A percentile compares a stretch with the other conserved stretches of the same genome.
Evolutionary conservation across 2,888 invertebrate genomes (phyloP).

Genomic region (Trichopoda pennipes): DNA sequence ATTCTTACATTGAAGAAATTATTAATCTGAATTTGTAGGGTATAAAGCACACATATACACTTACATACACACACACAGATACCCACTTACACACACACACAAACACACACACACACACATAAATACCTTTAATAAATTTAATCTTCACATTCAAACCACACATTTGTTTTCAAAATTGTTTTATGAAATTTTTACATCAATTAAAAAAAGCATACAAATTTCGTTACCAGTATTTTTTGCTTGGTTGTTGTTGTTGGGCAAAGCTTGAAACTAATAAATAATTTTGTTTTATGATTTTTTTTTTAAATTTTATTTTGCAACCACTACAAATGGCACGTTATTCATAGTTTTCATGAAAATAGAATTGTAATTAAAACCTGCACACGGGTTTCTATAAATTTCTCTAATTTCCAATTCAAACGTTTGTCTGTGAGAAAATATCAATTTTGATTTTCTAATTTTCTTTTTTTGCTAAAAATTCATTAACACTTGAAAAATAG

Average conservation of each 20-base stretch:
- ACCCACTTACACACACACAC: neutral
- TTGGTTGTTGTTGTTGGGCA: neutral
- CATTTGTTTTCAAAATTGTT: neutral
- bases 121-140: neutral
- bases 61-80: no score
- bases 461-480: slow-evolving; percentile 32
- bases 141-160: neutral
- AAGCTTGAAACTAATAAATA: slow-evolving; percentile 47
- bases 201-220: neutral
- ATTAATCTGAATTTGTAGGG: neutral
- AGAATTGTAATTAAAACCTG: slow-evolving; percentile 50
- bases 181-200: slow-evolving; percentile 6
- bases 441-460: neutral
- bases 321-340: slow-evolving; percentile 41
- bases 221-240: neutral
- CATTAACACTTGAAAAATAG: slow-evolving; percentile 56
- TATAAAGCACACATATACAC: neutral
- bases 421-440: neutral
- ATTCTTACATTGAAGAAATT: no score
- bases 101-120: neutral
- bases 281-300: slow-evolving; percentile 17
- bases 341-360: slow-evolving; percentile 24
- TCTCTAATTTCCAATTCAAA: slow-evolving; percentile 22
- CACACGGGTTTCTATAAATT: neutral
- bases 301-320: slow-evolving; percentile 8